These are phyloP conservation scores for Euzetes globulus DNA, from an alignment of 2,888 invertebrate species.

Conservation along the genomic window DNA sequence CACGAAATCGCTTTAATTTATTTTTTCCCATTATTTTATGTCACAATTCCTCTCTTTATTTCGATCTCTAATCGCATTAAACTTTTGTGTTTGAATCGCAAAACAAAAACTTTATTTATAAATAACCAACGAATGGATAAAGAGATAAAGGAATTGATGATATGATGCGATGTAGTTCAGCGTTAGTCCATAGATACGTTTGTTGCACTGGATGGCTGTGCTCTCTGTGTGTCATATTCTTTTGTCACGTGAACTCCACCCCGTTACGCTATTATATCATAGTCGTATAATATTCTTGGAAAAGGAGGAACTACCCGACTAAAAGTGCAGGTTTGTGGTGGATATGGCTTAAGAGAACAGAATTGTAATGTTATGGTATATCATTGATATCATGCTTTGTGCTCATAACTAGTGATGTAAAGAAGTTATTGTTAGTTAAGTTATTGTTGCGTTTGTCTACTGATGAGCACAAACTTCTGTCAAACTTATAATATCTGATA, in stretches of 20 bases:
- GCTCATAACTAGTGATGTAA: constrained; percentile 16
- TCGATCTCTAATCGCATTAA: neutral
- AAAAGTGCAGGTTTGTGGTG: neutral
- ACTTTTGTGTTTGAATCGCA: neutral
- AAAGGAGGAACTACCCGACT: constrained; percentile 4
- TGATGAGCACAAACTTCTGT: constrained; percentile 13
- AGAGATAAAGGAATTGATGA: neutral
- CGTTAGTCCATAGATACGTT: neutral
- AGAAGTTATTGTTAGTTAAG: constrained; percentile 20
- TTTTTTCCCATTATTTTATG: too few species aligned
- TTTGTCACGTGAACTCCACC: constrained; percentile 29
- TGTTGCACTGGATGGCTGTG: neutral
- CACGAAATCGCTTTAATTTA: neutral
- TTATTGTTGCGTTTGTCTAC: constrained; percentile 16
- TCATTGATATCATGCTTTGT: neutral
- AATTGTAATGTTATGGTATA: neutral
- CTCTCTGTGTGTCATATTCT: constrained; percentile 5
- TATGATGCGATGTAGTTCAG: neutral
- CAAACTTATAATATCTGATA: constrained; percentile 1
- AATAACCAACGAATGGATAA: neutral
- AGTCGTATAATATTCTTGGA: constrained; percentile 7
- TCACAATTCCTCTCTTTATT: neutral
- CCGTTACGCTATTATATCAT: constrained; percentile 15
- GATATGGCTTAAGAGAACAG: neutral
- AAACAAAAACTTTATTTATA: neutral